phyloP scores from a whole-genome alignment of 1,140 invertebrate species.

The Lithobius niger region DNA sequence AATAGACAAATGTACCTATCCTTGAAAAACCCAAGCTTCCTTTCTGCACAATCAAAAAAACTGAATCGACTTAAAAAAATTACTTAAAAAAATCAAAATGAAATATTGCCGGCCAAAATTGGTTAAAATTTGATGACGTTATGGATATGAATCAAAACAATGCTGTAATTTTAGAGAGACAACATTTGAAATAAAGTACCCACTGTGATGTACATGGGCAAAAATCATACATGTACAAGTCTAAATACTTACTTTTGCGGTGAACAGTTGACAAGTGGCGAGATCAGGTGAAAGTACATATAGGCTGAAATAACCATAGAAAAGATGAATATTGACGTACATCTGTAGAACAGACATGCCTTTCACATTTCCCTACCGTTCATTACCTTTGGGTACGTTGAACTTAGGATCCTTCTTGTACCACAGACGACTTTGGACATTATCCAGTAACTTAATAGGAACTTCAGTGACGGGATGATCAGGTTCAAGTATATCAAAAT shows the following conservation, averaged over 20 bases:
- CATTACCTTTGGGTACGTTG: slow-evolving; percentile 48
- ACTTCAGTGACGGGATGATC: background rate
- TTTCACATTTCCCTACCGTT: background rate
- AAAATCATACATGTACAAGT: too few species aligned
- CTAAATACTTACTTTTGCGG: slow-evolving; percentile 51
- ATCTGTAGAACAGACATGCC: background rate
- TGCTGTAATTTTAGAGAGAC: background rate
- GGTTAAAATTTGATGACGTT: background rate
- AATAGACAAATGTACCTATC: too few species aligned
- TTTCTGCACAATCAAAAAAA: too few species aligned
- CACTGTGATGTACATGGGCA: slow-evolving; percentile 15
- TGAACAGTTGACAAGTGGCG: slow-evolving; percentile 43
- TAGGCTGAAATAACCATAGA: slow-evolving; percentile 33
- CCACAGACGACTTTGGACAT: slow-evolving; percentile 45
- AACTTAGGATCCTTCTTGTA: slow-evolving; percentile 75
- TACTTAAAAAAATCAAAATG: slow-evolving; percentile 11
- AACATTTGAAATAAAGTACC: background rate
- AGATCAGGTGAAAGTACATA: slow-evolving; percentile 57
- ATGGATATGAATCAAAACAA: too few species aligned
- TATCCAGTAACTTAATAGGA: slow-evolving; percentile 23
- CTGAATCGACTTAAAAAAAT: slow-evolving; percentile 8
- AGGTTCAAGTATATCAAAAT: slow-evolving; percentile 52
- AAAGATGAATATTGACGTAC: background rate
- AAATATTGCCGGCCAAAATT: background rate
- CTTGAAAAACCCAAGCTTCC: too few species aligned